phyloP scores from a whole-genome alignment of 2,797 vertebrate species.

The Pteropus rufus region DNA sequence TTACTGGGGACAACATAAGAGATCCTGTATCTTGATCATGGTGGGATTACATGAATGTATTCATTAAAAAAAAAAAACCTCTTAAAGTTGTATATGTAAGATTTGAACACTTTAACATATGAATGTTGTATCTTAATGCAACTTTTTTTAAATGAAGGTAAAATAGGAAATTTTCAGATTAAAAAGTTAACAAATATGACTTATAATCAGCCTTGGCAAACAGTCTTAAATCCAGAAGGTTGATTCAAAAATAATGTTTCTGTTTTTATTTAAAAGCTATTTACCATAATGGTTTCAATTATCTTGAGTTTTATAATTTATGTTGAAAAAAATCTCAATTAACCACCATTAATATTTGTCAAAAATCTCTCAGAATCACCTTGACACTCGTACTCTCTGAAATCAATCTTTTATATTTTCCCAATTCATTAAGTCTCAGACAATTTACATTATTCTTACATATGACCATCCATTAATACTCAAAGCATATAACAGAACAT shows the following conservation, averaged over 20 bases:
- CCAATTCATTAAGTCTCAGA: not conserved
- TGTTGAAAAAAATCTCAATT: not conserved
- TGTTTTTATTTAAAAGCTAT: not conserved
- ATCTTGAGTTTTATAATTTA: slow-evolving; percentile 8
- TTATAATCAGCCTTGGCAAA: not conserved
- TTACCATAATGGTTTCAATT: not conserved
- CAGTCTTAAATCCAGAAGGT: not conserved
- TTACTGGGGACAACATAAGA: not conserved
- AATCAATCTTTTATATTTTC: not conserved
- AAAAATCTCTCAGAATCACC: not conserved
- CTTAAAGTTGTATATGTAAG: not conserved
- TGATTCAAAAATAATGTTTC: not conserved
- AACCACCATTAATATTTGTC: not conserved
- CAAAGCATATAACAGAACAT: not conserved
- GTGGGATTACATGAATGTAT: not conserved
- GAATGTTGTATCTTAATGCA: not conserved
- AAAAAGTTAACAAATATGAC: not conserved
- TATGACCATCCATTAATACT: not conserved
- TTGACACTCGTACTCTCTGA: not conserved
- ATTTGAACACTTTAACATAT: not conserved
- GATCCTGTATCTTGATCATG: not conserved
- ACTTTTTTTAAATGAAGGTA: not conserved
- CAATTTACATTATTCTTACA: not conserved
- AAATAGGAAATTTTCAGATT: not conserved
- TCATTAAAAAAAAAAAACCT: not conserved